Percentiles rank a stretch among this genome's conserved stretches.
Conservation (phyloP, 2,888 invertebrate genomes). For the Strigamia crassipes region DNA sequence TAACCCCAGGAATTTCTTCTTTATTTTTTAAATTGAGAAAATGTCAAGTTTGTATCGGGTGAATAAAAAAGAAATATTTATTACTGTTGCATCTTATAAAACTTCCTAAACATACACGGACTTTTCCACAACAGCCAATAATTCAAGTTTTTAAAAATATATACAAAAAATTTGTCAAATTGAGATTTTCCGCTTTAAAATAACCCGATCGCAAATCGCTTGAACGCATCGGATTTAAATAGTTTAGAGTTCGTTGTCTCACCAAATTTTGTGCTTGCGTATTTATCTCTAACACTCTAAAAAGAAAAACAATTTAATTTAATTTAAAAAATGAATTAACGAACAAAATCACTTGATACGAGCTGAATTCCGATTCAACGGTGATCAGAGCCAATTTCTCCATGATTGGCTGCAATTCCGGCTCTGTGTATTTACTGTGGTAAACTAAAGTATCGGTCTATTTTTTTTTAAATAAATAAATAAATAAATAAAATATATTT, state of each 20-base stretch:
- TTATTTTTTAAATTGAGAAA: too few relatives aligned
- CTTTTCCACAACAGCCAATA: background rate
- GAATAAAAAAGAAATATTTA: too few relatives aligned
- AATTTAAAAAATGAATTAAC: background rate
- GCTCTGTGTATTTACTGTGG: conserved; percentile 75
- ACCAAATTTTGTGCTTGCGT: background rate
- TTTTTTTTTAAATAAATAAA: background rate
- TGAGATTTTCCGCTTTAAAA: too few relatives aligned
- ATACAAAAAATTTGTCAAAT: too few relatives aligned
- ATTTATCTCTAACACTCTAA: background rate
- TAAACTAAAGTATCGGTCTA: conserved; percentile 77
- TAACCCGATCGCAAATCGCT: too few relatives aligned
- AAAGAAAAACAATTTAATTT: background rate
- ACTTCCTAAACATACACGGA: too few relatives aligned
- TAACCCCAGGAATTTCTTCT: too few relatives aligned
- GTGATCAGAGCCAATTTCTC: conserved; percentile 72
- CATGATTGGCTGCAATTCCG: conserved; percentile 72
- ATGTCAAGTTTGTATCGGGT: too few relatives aligned
- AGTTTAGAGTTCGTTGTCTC: too few relatives aligned
- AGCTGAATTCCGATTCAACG: conserved; percentile 70
- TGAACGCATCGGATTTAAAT: too few relatives aligned
- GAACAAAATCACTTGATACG: conserved; percentile 64
- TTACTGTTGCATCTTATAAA: too few relatives aligned
- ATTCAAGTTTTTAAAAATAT: background rate
- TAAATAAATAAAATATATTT: too few relatives aligned